phyloP scores from a whole-genome alignment of 2,888 invertebrate genomes.

The Miltochrista miniata region DNA sequence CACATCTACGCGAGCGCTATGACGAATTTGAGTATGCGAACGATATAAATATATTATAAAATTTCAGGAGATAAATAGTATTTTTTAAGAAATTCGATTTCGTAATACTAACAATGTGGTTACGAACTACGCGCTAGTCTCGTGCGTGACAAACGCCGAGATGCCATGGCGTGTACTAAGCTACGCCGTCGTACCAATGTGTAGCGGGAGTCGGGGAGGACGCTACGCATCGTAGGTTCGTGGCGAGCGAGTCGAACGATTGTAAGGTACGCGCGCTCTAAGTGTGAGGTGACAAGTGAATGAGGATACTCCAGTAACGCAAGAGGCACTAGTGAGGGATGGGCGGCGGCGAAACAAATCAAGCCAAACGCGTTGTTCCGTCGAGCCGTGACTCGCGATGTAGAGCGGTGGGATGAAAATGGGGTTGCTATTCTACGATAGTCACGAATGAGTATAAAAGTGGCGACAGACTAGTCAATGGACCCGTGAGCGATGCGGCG shows the following conservation, averaged over 20 bases:
- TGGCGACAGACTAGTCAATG: conserved; percentile 76
- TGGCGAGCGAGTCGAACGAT: conserved; percentile 5
- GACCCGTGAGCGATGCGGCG: conserved; percentile 71
- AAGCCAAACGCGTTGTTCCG: conserved; percentile 57
- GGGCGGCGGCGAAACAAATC: conserved; percentile 40
- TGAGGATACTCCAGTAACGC: conserved; percentile 64
- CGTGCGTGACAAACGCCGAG: conserved; percentile 14
- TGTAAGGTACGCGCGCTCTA: conserved; percentile 36
- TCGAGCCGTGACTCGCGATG: conserved; percentile 44
- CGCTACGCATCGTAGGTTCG: too few species aligned
- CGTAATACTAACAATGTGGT: conserved; percentile 64
- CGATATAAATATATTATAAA: conserved; percentile 73
- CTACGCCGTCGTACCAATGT: conserved; percentile 2
- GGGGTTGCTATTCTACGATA: conserved; percentile 67
- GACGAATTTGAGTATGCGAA: conserved; percentile 61
- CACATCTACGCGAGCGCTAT: conserved; percentile 62
- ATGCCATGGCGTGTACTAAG: conserved; percentile 6
- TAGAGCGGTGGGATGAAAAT: conserved; percentile 54
- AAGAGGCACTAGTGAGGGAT: conserved; percentile 41
- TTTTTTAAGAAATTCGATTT: conserved; percentile 70
- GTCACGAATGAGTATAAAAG: conserved; percentile 76
- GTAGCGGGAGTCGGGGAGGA: too few species aligned
- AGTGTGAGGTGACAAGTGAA: conserved; percentile 59
- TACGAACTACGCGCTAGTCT: conserved; percentile 38
- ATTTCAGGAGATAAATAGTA: conserved; percentile 71